Base-by-base conservation (phyloP, 2,113 vertebrate species). In the Erinaceus europaeus region DNA sequence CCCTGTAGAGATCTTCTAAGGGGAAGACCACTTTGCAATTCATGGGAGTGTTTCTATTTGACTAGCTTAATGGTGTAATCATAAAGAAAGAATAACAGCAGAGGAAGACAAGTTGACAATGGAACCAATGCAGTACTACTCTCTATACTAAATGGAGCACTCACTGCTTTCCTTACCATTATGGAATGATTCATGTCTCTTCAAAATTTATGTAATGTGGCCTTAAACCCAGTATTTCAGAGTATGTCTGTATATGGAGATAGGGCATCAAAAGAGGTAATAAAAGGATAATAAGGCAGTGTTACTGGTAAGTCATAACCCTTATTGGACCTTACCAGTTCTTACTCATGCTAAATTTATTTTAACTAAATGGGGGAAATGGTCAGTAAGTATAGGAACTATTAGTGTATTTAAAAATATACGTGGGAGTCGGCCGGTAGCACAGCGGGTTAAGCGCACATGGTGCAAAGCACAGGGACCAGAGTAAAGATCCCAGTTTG, bases 1-100 rank as follows among this genome's bases (percentile, higher is more conserved):
- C 52, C 61, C 55, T 74, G 6, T 25, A 32, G 32, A 48, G 67
- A 23, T 75, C 34, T 36, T 81, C 53, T 71, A 36, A 72, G 17
- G 18, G 20, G 27, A 77, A 71, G 27, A 62, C 8, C 42, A 20
- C 73, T 89, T 72, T 91, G 72, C 86, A 69, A 84, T 88, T 34
- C 67, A 32, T 12, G 23, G 50, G 44, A 32, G 12, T 55, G 62
- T 50, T 48, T 34, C 27, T 67, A 2, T 65, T 72, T 42, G 44
- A 82, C 73, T 46, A 40, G 6, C 21, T 34, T 83, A 62, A 36
- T 27, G 57, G 64, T 15, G 0, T 59, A 34, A n/a, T 27, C 1
- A 20, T 8, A 59, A 74, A 73, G 57, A 34, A 11, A 38, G 32
- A 10, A 34, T 2, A 5, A 38, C 20, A 27, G 25, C 68, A 73